phyloP scores from a whole-genome alignment of 2,888 invertebrate genomes.

The Pemphredon lugubris region DNA sequence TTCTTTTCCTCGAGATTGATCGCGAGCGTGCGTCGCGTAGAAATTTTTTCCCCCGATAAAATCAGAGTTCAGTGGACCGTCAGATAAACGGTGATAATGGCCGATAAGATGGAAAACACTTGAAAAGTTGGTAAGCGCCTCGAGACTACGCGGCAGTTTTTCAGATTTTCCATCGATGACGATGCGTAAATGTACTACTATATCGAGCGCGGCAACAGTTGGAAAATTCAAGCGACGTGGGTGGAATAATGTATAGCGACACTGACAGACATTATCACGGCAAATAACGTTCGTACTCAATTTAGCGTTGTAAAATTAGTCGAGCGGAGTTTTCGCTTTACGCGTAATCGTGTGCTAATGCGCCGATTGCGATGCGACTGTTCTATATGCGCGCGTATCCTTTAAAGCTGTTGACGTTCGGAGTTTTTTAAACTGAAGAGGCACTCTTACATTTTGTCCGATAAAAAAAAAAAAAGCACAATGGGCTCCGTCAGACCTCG shows the following conservation, averaged over 20 bases:
- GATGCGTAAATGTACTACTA: neutral
- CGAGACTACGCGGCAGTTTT: neutral
- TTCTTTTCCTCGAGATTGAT: no score
- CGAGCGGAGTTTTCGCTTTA: conserved; percentile 29
- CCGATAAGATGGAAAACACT: conserved; percentile 18
- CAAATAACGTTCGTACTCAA: conserved; percentile 1
- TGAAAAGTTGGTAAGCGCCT: neutral
- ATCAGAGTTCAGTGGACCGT: conserved; percentile 39
- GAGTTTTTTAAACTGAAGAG: no score
- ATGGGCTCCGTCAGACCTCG: no score
- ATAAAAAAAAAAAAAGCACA: no score
- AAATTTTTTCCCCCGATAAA: conserved; percentile 23
- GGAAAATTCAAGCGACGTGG: neutral
- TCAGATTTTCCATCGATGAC: neutral
- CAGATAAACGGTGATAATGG: conserved; percentile 41
- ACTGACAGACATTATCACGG: conserved; percentile 6
- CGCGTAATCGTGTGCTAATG: conserved; percentile 42
- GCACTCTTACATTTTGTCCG: no score
- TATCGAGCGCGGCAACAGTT: conserved; percentile 9
- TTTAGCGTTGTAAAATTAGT: conserved; percentile 27
- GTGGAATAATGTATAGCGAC: neutral
- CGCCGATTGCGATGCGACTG: conserved; percentile 37
- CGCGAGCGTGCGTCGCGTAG: no score
- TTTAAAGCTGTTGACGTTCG: conserved; percentile 1
- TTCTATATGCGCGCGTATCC: conserved; percentile 22